Conservation (phyloP, 2,797 vertebrate genomes). For the Morelia viridis region DNA sequence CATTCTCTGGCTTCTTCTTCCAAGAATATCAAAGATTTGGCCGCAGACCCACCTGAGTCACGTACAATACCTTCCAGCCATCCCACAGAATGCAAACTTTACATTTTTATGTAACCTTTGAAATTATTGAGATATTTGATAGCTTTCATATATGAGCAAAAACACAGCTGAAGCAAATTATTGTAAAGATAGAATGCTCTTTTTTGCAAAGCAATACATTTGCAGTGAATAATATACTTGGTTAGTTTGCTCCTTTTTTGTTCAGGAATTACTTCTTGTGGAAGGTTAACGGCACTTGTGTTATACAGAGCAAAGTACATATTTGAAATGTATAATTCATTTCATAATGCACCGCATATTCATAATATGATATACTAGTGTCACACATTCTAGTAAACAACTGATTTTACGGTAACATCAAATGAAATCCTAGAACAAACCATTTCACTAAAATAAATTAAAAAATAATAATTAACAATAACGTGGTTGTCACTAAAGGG, state of each 20-base stretch:
- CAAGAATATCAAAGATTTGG: background rate
- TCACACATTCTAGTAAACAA: constrained; percentile 3
- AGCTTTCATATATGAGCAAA: background rate
- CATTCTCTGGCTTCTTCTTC: background rate
- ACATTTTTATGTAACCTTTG: background rate
- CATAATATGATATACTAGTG: background rate
- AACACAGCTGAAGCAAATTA: background rate
- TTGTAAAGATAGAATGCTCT: background rate
- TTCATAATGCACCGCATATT: background rate
- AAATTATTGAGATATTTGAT: constrained; percentile 11
- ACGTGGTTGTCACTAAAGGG: background rate
- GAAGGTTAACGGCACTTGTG: constrained; percentile 23
- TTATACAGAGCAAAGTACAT: background rate
- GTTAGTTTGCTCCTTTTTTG: background rate
- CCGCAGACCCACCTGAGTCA: background rate
- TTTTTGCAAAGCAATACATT: constrained; percentile 7
- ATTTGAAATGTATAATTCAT: constrained; percentile 14
- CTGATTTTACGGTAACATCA: background rate
- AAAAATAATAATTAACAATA: background rate
- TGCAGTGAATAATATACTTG: background rate
- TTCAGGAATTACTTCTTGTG: constrained; percentile 4
- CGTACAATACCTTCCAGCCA: background rate
- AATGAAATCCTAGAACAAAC: background rate
- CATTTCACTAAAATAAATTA: background rate
- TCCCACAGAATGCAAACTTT: background rate